These are phyloP conservation scores for Labeo rohita DNA, from an alignment of 2,113 vertebrate species.

Conservation along the genomic window DNA sequence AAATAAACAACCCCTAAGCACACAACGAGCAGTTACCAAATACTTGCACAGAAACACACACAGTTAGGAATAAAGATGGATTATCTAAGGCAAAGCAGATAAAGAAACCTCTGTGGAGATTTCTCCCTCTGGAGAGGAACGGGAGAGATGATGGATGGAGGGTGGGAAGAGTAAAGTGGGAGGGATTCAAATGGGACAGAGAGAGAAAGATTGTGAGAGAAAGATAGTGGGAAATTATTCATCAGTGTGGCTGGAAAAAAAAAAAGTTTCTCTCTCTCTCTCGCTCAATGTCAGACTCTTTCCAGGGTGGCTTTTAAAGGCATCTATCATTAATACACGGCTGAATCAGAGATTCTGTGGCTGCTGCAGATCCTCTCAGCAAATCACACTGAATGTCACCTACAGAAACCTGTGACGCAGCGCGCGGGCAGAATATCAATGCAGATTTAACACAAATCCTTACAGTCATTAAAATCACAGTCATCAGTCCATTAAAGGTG, in stretches of 20 bases:
- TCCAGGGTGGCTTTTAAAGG: conserved; percentile 22
- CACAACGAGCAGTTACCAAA: neutral
- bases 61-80: conserved; percentile 13
- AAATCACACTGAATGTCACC: conserved; percentile 15
- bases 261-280: neutral
- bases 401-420: neutral
- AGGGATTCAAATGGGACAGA: conserved; percentile 34
- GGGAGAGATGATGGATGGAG: conserved; percentile 18
- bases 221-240: conserved; percentile 42
- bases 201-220: conserved; percentile 8
- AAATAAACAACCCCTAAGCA: neutral
- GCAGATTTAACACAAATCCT: neutral
- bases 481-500: neutral
- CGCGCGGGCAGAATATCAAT: neutral
- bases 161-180: conserved; percentile 4
- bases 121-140: neutral
- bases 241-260: conserved; percentile 44
- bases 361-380: neutral
- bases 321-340: conserved; percentile 36
- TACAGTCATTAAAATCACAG: neutral
- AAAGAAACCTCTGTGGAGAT: neutral
- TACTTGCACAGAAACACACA: conserved; percentile 11
- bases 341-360: conserved; percentile 2
- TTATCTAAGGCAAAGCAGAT: conserved; percentile 18
- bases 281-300: conserved; percentile 34